Evolutionary conservation across 2,797 vertebrate species (phyloP).

Genomic region (Hydrolagus colliei): DNA sequence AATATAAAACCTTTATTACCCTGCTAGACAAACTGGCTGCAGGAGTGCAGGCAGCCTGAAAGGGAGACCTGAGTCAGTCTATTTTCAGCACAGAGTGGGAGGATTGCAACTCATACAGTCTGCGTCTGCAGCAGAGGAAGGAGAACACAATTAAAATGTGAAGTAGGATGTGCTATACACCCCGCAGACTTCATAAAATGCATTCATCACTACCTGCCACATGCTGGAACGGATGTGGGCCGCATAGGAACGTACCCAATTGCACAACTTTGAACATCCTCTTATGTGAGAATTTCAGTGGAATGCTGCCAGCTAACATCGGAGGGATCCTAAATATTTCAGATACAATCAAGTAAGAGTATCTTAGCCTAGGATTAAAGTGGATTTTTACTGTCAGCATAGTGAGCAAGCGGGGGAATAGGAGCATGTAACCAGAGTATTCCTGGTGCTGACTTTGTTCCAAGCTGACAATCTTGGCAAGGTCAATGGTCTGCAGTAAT

Average conservation of each 20-base stretch:
- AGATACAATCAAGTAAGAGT: not conserved
- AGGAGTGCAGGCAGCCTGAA: not conserved
- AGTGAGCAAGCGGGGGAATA: not conserved
- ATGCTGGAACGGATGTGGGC: not conserved
- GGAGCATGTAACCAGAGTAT: too few species aligned
- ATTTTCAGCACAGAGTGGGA: not conserved
- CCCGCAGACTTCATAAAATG: conserved; percentile 18
- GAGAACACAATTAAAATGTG: conserved; percentile 22
- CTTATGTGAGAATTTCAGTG: not conserved
- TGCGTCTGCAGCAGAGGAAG: conserved; percentile 1
- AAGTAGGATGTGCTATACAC: conserved; percentile 1
- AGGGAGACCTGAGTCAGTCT: conserved; percentile 21
- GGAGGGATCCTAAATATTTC: not conserved
- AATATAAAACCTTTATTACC: conserved; percentile 12
- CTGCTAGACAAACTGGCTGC: conserved; percentile 20
- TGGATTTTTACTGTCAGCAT: not conserved
- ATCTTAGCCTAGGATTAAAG: not conserved
- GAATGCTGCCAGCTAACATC: conserved; percentile 6
- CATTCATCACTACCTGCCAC: conserved; percentile 21
- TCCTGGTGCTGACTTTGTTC: too few species aligned
- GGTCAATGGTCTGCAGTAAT: too few species aligned
- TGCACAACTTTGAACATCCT: not conserved
- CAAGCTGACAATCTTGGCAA: too few species aligned
- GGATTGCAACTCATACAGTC: not conserved
- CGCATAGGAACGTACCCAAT: not conserved